Evolutionary conservation across 2,797 vertebrate species (phyloP), one percentile per base, ranked within the genome.

Genomic region (Taeniopygia guttata): DNA sequence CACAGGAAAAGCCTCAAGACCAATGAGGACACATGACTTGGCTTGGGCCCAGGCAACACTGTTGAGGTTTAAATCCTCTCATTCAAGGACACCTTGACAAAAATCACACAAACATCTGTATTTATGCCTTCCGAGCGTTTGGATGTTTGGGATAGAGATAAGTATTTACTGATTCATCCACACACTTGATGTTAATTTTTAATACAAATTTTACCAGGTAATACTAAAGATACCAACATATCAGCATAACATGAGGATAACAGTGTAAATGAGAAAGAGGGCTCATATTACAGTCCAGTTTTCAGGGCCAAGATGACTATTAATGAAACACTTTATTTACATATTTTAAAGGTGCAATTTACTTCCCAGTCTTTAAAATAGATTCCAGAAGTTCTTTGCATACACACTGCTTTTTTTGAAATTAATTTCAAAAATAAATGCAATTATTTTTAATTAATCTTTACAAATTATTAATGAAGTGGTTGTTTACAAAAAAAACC

Each of bases 41-140:
- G 93, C 88, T 29, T 84, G 81, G 68, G 72, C 75, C 92, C 95
- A 94, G 67, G 75, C 72, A 75, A 49, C 89, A 87, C 52, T 25
- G 46, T 43, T 0, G 40, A 80, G 84, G 78, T 87, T 93, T 94
- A 96, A 96, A 96, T 95, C 94, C 92, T 85, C 89, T 95, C 82
- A 80, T 89, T 96, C 93, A 96, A 94, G 95, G 95, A 96, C 95
- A 96, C 86, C 93, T 95, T 95, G 85, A 75, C 67, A 56, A 30
- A 73, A 91, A 68, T 38, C 70, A 56, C 60, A 30, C 46, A 92
- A 87, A 80, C 5, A 6, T 84, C 85, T 93, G 0, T 94, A 66
- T 84, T 80, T 88, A 15, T 93, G 78, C 64, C 49, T 66, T 85
- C 42, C 4, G 1, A 56, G 90, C 43, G 5, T 89, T 87, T 83